Evolutionary conservation across 2,888 invertebrate genomes (phyloP), one percentile per base, ranked within the genome.

Genomic region (Aphidoletes aphidimyza): DNA sequence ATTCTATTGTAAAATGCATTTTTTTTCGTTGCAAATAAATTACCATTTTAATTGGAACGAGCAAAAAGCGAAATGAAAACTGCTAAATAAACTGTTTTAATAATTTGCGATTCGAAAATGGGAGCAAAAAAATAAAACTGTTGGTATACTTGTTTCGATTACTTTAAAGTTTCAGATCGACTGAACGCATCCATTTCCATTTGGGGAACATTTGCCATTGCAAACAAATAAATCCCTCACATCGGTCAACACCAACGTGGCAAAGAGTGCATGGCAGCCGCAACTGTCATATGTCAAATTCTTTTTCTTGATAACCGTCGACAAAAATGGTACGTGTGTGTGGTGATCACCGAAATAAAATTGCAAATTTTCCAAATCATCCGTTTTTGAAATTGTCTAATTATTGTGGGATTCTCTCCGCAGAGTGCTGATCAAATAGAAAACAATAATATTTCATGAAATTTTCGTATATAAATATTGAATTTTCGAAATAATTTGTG

Each of bases 311-410:
- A 22, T 37, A 3, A 37, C 9, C 81, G 81, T 81, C 39, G 37
- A 81, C n/a, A 1, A 81, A 81, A 37, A 81, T 81, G 81, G 81
- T 81, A 81, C 37, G 81, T 81, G 37, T 81, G 37, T 81, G 81
- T 81, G 37, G 3, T 81, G 37, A 37, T 81, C 37, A 37, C 37
- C n/a, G 37, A 81, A 81, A 81, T 78, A 81, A 37, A 81, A 81
- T 81, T 81, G 81, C 37, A 37, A 81, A 81, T 81, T 81, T 81
- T 81, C 81, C 81, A 37, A 81, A 81, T 81, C 81, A 81, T 81
- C 81, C 37, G 37, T 6, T 3, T 6, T 37, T 37, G 9, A 37
- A 81, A 81, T 37, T 30, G 3, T 19, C n/a, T 5, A 81, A 81
- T 36, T 36, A 6, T 37, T 36, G n/a, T 81, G 36, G 11, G 26